A percentile compares a stretch with the other conserved stretches of the same genome.
These are phyloP conservation scores for Diadumene lineata DNA, from an alignment of 92 coral and sea anemone genomes.

Conservation along the genomic window DNA sequence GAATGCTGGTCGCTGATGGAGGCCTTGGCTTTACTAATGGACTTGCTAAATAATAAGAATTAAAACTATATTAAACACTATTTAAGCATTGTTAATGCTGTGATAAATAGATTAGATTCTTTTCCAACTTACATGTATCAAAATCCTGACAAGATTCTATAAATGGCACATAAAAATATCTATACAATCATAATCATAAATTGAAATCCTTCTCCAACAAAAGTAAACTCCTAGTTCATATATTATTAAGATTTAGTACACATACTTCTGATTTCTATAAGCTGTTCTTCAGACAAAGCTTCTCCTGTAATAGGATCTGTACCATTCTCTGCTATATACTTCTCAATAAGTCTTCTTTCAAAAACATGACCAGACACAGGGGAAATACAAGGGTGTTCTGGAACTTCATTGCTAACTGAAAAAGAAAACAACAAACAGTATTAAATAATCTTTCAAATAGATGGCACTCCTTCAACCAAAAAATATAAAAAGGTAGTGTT, in stretches of 20 bases:
- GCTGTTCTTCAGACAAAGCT: conserved; percentile 89
- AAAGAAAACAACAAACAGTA: background rate
- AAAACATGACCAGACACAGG: conserved; percentile 90
- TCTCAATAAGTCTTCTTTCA: conserved; percentile 92
- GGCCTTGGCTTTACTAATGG: conserved; percentile 95
- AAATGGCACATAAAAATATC: too few relatives aligned
- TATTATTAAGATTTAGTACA: background rate
- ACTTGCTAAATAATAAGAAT: conserved; percentile 74
- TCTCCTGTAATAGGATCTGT: conserved; percentile 95
- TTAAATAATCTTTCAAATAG: background rate
- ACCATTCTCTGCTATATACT: conserved; percentile 97
- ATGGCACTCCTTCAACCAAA: too few relatives aligned
- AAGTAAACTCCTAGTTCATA: too few relatives aligned
- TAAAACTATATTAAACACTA: too few relatives aligned
- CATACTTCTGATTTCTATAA: conserved; percentile 88
- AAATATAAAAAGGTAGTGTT: too few relatives aligned
- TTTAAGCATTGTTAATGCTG: too few relatives aligned
- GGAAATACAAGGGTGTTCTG: conserved; percentile 95
- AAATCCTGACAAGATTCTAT: too few relatives aligned
- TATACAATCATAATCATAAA: too few relatives aligned
- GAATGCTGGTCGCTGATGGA: conserved; percentile 99
- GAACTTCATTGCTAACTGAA: conserved; percentile 93
- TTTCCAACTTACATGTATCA: too few relatives aligned
- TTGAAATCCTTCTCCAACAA: background rate
- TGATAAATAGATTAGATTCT: too few relatives aligned